phyloP scores from a whole-genome alignment of 2,113 vertebrate species.

The Lagopus leucura region DNA sequence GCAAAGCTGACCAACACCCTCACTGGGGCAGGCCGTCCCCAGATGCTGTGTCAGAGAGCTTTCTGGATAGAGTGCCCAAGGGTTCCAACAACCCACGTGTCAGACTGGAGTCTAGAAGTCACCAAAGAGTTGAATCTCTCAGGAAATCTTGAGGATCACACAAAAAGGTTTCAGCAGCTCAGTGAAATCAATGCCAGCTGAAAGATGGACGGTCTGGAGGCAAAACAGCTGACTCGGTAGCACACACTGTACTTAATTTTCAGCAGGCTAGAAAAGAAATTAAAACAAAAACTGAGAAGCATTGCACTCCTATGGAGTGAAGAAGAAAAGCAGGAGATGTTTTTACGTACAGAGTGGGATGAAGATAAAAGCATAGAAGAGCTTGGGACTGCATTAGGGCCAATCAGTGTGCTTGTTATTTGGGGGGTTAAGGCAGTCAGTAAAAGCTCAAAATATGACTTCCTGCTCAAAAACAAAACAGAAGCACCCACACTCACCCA shows the following conservation, averaged over 20 bases:
- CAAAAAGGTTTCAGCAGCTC: not conserved
- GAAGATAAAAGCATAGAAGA: not conserved
- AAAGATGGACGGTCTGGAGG: not conserved
- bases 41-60: not conserved
- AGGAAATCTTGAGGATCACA: not conserved
- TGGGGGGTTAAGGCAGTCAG: not conserved
- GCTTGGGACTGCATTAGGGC: not conserved
- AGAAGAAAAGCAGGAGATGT: not conserved
- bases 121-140: not conserved
- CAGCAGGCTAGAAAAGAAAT: not conserved
- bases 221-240: not conserved
- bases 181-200: not conserved
- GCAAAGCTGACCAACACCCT: accelerated
- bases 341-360: not conserved
- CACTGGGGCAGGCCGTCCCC: not conserved
- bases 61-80: not conserved
- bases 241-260: not conserved
- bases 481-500: not conserved
- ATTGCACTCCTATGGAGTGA: not conserved
- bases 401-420: not conserved
- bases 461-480: not conserved
- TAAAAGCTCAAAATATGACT: not conserved
- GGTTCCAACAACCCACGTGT: not conserved
- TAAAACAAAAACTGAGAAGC: not conserved
- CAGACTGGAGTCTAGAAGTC: not conserved